Conservation (phyloP, 1,140 invertebrate species). For the Apocrypta bakeri region DNA sequence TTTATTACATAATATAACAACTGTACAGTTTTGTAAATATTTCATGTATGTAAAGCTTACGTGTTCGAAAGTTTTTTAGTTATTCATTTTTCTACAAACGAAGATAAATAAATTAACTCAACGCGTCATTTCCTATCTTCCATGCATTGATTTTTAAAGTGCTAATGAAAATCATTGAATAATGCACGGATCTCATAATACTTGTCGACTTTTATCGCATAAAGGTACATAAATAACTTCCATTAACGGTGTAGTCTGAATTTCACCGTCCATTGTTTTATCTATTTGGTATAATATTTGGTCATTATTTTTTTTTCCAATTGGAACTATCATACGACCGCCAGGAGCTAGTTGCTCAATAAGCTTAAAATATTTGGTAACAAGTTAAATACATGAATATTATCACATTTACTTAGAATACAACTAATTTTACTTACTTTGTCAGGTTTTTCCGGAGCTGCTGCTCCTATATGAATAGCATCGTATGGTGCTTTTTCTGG, state of each 20-base stretch:
- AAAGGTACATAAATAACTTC: conserved; percentile 98
- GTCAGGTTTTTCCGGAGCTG: conserved; percentile 76
- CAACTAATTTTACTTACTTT: conserved; percentile 55
- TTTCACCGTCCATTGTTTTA: conserved; percentile 87
- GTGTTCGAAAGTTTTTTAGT: too few species aligned
- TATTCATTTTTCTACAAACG: too few species aligned
- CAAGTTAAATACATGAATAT: conserved; percentile 43
- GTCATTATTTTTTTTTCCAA: conserved; percentile 87
- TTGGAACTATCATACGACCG: conserved; percentile 93
- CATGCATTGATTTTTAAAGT: too few species aligned
- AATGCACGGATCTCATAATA: conserved; percentile 65
- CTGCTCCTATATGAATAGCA: conserved; percentile 81
- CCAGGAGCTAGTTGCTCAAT: conserved; percentile 85
- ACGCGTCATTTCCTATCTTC: too few species aligned
- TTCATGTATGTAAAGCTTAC: neutral
- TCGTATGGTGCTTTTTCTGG: conserved; percentile 78
- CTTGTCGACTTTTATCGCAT: conserved; percentile 88
- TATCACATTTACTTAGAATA: conserved; percentile 24
- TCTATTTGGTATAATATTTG: conserved; percentile 92
- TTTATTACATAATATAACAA: neutral
- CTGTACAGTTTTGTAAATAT: neutral
- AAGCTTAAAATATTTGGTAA: conserved; percentile 72
- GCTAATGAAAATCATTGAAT: conserved; percentile 55
- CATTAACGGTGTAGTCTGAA: conserved; percentile 89
- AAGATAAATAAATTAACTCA: too few species aligned